Conservation (phyloP, 2,888 invertebrate species). For the Meteorus colon region DNA sequence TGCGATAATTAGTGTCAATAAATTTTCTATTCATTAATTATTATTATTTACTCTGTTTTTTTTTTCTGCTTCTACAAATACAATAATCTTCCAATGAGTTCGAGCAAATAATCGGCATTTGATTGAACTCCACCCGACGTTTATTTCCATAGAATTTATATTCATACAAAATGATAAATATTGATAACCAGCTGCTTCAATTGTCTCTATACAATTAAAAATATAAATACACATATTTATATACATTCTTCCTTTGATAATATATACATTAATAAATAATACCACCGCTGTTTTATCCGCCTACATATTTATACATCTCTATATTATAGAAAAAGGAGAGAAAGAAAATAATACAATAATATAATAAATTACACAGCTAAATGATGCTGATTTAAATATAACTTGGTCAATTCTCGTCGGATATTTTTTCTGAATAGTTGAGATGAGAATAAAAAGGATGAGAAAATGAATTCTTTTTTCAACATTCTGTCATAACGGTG, state of each 20-base stretch:
- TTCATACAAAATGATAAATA: background rate
- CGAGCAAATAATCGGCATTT: constrained; percentile 1
- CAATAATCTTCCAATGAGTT: background rate
- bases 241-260: constrained; percentile 2
- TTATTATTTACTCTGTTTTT: background rate
- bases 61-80: background rate
- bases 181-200: constrained; percentile 11
- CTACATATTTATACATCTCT: too few species aligned
- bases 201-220: background rate
- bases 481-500: too few species aligned
- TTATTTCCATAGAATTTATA: constrained; percentile 22
- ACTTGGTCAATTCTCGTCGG: background rate
- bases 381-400: background rate
- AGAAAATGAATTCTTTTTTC: too few species aligned
- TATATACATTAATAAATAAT: constrained; percentile 3
- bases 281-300: background rate
- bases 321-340: too few species aligned
- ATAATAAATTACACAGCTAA: background rate
- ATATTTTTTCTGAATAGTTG: background rate
- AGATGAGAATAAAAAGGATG: background rate
- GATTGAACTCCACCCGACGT: constrained; percentile 32
- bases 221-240: background rate
- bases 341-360: background rate
- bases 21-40: background rate
- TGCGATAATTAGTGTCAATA: constrained; percentile 3